Evolutionary conservation across 2,888 invertebrate species (phyloP).

Genomic region (Epicampocera succincta): DNA sequence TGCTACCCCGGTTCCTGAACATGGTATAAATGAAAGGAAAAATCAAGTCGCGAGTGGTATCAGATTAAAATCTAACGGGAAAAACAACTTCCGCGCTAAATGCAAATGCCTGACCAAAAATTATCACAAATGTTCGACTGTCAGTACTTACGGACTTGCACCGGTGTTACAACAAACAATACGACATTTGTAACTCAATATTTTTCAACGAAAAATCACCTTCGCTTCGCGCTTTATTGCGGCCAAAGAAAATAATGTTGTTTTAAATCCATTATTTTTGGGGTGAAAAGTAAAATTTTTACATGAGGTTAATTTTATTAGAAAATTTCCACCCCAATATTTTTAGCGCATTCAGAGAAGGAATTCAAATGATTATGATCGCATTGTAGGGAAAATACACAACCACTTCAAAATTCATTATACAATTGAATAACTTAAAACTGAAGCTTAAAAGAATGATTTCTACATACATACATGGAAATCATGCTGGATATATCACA

Average conservation of each 20-base stretch:
- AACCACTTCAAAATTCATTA: slow-evolving; percentile 52
- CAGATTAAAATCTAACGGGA: slow-evolving; percentile 64
- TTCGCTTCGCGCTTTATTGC: slow-evolving; percentile 48
- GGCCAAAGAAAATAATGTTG: background rate
- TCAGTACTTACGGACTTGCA: background rate
- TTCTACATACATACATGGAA: background rate
- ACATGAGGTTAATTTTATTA: slow-evolving; percentile 33
- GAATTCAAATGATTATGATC: slow-evolving; percentile 26
- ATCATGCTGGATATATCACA: too few relatives aligned
- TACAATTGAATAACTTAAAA: background rate
- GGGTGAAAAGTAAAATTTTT: slow-evolving; percentile 65
- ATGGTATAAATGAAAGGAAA: slow-evolving; percentile 19
- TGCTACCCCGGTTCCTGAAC: slow-evolving; percentile 35
- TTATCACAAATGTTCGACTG: background rate
- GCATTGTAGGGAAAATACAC: slow-evolving; percentile 29
- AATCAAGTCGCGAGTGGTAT: slow-evolving; percentile 60
- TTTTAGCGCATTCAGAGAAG: slow-evolving; percentile 45
- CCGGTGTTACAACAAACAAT: background rate
- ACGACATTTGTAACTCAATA: slow-evolving; percentile 51
- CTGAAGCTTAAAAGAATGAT: slow-evolving; percentile 24
- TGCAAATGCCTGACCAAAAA: slow-evolving; percentile 55
- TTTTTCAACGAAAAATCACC: slow-evolving; percentile 56
- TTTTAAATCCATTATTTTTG: slow-evolving; percentile 51
- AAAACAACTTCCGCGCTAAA: slow-evolving; percentile 57
- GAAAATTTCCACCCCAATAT: slow-evolving; percentile 56